Base-by-base conservation (phyloP, 2,113 vertebrate genomes). In the Brachirus orientalis region DNA sequence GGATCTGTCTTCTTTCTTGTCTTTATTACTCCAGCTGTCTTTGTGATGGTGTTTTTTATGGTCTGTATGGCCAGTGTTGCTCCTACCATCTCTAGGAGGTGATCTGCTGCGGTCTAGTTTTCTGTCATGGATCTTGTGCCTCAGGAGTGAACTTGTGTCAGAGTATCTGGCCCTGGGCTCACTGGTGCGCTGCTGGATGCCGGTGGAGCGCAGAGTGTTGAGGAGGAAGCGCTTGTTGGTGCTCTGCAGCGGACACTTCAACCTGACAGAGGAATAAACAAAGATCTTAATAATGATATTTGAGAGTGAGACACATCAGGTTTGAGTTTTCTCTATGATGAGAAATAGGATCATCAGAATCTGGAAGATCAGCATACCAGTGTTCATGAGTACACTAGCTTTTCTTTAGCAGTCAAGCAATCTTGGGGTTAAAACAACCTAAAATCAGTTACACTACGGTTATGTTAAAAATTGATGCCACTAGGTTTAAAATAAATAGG, bases 221-320 rank as follows among this genome's bases (percentile, higher is more conserved):
- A 98, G 86, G 33, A 99, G 94, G 90, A 98, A 98, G 64, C 96
- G 95, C 86, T 99, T 98, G 92, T 98, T 98, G 72, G 97, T 94
- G 84, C 94, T 92, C 54, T 88, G 94, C 7, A 99, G 93, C 36
- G 98, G 98, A 88, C 98, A 98, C 88, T 97, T 99, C 93, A 98
- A 93, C 98, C 98, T 99, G 82, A 16, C 78, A 84, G 74, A 77
- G 65, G 72, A 75, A 12, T 1, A 13, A 61, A 35, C 22, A 43
- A 13, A 38, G 55, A 1, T 40, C 45, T 51, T 19, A 28, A 6
- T 37, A 22, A 3, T 20, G 22, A 61, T 35, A 33, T 40, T 8
- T 18, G 33, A 54, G n/a, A n/a, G n/a, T n/a, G n/a, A n/a, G n/a
- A n/a, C n/a, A n/a, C n/a, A n/a, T n/a, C 28, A 28, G 28, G 28